Evolutionary conservation across 1,140 invertebrate genomes (phyloP).

Genomic region (Anastrepha ludens): DNA sequence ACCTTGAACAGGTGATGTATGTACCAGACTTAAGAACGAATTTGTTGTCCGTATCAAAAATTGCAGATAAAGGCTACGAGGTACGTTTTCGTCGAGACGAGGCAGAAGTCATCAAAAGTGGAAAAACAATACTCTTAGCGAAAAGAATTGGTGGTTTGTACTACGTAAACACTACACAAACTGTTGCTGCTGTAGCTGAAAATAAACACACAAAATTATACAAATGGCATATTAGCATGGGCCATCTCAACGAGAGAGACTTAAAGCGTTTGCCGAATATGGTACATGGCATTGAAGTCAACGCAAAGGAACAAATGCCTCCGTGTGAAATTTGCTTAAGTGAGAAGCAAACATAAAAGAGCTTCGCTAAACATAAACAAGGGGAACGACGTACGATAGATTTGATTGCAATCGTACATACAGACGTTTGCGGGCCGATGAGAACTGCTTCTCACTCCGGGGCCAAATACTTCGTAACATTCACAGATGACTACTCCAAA

Average conservation of each 20-base stretch:
- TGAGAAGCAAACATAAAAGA: not conserved
- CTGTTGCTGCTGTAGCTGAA: not conserved
- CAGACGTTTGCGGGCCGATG: slow-evolving; percentile 7
- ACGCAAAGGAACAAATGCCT: not conserved
- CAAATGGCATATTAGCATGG: slow-evolving; percentile 50
- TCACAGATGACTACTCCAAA: not conserved
- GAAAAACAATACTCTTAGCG: too few species aligned
- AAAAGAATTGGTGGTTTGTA: slow-evolving; percentile 43
- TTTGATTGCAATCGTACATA: slow-evolving; percentile 55
- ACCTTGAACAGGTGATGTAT: slow-evolving; percentile 3
- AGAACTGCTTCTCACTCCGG: not conserved
- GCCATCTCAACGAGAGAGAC: slow-evolving; percentile 50
- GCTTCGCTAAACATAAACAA: not conserved
- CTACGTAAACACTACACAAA: not conserved
- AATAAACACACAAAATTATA: not conserved
- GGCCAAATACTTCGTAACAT: slow-evolving; percentile 4
- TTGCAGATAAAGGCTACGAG: slow-evolving; percentile 29
- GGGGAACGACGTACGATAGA: not conserved
- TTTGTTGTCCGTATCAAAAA: slow-evolving; percentile 31
- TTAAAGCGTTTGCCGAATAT: slow-evolving; percentile 4
- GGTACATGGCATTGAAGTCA: not conserved
- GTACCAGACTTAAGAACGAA: slow-evolving; percentile 23
- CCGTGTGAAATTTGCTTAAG: slow-evolving; percentile 10
- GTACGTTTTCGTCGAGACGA: slow-evolving; percentile 6
- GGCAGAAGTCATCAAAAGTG: too few species aligned